A percentile compares a stretch with the other conserved stretches of the same genome.
phyloP scores from a whole-genome alignment of 2,888 invertebrate species.

The Hypomecis punctinalis region DNA sequence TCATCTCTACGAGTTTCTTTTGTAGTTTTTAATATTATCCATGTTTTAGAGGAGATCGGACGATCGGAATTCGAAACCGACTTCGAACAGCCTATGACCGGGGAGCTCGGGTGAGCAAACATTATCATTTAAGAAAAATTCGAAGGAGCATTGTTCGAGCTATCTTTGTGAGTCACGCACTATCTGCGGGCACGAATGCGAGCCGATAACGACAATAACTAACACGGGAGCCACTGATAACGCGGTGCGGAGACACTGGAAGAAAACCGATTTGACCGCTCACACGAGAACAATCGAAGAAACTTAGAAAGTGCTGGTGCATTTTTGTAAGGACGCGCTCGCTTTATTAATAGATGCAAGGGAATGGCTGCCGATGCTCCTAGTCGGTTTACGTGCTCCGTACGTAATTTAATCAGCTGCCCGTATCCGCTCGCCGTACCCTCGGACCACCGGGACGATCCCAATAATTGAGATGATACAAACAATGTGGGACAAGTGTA shows the following conservation, averaged over 20 bases:
- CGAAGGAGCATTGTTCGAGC: conserved; percentile 47
- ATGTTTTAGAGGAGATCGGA: conserved; percentile 31
- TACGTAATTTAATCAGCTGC: conserved; percentile 72
- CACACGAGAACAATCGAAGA: conserved; percentile 37
- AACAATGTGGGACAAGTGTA: conserved; percentile 21
- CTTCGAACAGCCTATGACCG: conserved; percentile 16
- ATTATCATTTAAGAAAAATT: conserved; percentile 38
- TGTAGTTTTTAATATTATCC: conserved; percentile 53
- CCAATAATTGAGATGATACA: conserved; percentile 32
- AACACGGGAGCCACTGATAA: conserved; percentile 48
- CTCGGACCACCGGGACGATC: conserved; percentile 55
- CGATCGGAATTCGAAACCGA: conserved; percentile 21
- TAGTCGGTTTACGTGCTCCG: conserved; percentile 53
- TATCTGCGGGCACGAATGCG: conserved; percentile 60
- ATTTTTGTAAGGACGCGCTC: conserved; percentile 38
- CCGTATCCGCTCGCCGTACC: conserved; percentile 68
- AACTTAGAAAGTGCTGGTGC: conserved; percentile 39
- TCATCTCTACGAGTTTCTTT: conserved; percentile 63
- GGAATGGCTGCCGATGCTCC: conserved; percentile 37
- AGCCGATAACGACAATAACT: conserved; percentile 57
- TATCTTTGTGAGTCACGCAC: conserved; percentile 59
- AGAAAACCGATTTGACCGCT: conserved; percentile 36
- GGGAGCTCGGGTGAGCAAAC: neutral
- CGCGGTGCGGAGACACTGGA: conserved; percentile 39
- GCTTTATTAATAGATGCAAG: conserved; percentile 37